Evolutionary conservation across 1,140 invertebrate species (phyloP).

Genomic region (Dendroctonus valens): DNA sequence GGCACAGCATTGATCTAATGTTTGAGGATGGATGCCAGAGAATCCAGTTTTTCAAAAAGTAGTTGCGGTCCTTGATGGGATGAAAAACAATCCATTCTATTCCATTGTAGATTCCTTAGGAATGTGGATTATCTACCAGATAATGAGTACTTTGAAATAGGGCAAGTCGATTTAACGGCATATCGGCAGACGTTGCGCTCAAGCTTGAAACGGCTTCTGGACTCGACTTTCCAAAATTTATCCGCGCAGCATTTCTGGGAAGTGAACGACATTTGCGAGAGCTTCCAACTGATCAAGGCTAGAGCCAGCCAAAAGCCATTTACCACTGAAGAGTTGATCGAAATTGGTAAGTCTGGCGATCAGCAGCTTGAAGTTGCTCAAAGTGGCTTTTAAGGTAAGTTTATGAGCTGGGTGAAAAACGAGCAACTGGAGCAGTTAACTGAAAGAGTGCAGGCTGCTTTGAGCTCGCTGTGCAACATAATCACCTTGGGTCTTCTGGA

Average conservation of each 20-base stretch:
- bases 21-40: conserved; percentile 39
- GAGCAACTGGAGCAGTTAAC: conserved; percentile 51
- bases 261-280: conserved; percentile 39
- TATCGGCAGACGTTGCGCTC: conserved; percentile 36
- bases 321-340: conserved; percentile 59
- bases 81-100: conserved; percentile 1
- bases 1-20: conserved; percentile 31
- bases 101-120: conserved; percentile 25
- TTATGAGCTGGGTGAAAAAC: conserved; percentile 30
- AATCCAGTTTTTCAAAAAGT: conserved; percentile 36
- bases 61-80: not conserved
- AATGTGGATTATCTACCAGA: conserved; percentile 39
- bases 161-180: conserved; percentile 30
- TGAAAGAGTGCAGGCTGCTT: conserved; percentile 59
- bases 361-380: conserved; percentile 38
- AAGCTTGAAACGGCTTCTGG: conserved; percentile 27
- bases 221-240: conserved; percentile 36
- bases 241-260: conserved; percentile 39
- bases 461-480: conserved; percentile 54
- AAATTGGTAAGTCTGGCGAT: conserved; percentile 53
- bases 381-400: conserved; percentile 16
- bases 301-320: conserved; percentile 32
- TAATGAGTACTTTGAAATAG: conserved; percentile 38
- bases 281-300: conserved; percentile 38
- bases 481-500: conserved; percentile 32